Percentiles rank a stretch among this genome's conserved stretches.
These are phyloP conservation scores for Drosophila lacteicornis DNA, from an alignment of 1,140 invertebrate genomes.

Conservation along the genomic window DNA sequence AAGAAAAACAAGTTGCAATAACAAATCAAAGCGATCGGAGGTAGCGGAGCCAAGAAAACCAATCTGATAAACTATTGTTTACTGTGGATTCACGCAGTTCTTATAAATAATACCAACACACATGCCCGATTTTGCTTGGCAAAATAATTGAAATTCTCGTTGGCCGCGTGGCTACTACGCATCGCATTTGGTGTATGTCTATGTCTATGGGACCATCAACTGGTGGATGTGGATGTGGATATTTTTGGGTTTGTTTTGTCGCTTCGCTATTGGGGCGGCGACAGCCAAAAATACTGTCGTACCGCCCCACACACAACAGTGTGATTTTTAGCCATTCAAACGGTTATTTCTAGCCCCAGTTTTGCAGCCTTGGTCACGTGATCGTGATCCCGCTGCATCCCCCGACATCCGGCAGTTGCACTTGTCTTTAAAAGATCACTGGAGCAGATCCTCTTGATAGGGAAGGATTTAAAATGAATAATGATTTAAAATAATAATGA, in stretches of 20 bases:
- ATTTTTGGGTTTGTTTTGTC: slow-evolving; percentile 66
- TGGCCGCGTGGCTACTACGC: slow-evolving; percentile 57
- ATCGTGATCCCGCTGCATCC: slow-evolving; percentile 20
- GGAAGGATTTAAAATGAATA: not conserved
- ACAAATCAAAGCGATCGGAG: not conserved
- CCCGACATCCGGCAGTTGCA: slow-evolving; percentile 20
- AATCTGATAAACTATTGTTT: slow-evolving; percentile 38
- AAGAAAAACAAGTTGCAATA: not conserved
- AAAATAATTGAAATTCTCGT: slow-evolving; percentile 61
- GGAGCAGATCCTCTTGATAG: not conserved
- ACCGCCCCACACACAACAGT: slow-evolving; percentile 22
- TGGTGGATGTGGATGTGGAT: slow-evolving; percentile 33
- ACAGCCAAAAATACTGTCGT: slow-evolving; percentile 67
- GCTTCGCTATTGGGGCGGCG: slow-evolving; percentile 35
- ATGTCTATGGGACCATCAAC: slow-evolving; percentile 37
- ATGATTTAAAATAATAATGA: too few species aligned
- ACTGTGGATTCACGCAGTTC: slow-evolving; percentile 37
- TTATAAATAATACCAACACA: slow-evolving; percentile 23
- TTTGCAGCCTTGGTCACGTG: slow-evolving; percentile 45
- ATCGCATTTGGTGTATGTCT: slow-evolving; percentile 40
- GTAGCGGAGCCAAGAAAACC: not conserved
- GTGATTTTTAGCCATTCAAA: slow-evolving; percentile 40
- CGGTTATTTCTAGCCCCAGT: slow-evolving; percentile 40
- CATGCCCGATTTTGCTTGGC: slow-evolving; percentile 38
- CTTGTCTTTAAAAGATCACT: slow-evolving; percentile 14